These are phyloP conservation scores for Carettochelys insculpta DNA, from an alignment of 2,113 vertebrate species.

Conservation along the genomic window DNA sequence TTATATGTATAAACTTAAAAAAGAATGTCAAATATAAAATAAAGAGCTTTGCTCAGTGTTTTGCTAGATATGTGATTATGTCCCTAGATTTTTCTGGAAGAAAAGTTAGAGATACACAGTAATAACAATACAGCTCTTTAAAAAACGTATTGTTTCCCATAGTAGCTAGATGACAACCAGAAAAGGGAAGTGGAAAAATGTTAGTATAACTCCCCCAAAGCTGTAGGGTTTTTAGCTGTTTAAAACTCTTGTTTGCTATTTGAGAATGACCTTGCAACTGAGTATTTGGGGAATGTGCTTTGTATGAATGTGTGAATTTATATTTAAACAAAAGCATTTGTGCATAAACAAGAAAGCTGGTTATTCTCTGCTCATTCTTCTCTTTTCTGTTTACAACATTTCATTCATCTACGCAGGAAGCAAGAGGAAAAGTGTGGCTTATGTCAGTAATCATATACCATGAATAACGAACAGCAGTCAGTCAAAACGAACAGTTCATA, in stretches of 20 bases:
- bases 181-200: neutral
- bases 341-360: neutral
- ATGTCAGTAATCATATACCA: neutral
- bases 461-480: neutral
- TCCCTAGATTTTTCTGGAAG: neutral
- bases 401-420: neutral
- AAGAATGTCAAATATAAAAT: neutral
- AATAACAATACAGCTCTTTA: neutral
- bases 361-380: neutral
- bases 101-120: neutral
- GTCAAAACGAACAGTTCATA: neutral
- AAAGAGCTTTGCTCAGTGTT: neutral
- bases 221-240: neutral
- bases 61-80: neutral
- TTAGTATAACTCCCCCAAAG: neutral
- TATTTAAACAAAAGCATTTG: neutral
- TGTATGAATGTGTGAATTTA: neutral
- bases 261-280: rapidly evolving
- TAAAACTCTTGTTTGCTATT: neutral
- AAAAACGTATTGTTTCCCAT: neutral
- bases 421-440: neutral
- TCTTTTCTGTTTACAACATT: neutral
- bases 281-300: neutral
- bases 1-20: constrained; percentile 28
- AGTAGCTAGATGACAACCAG: neutral